Percentiles rank a stretch among this genome's conserved stretches.
Evolutionary conservation across 2,113 vertebrate genomes (phyloP).

Genomic region (Callaeas wilsoni): DNA sequence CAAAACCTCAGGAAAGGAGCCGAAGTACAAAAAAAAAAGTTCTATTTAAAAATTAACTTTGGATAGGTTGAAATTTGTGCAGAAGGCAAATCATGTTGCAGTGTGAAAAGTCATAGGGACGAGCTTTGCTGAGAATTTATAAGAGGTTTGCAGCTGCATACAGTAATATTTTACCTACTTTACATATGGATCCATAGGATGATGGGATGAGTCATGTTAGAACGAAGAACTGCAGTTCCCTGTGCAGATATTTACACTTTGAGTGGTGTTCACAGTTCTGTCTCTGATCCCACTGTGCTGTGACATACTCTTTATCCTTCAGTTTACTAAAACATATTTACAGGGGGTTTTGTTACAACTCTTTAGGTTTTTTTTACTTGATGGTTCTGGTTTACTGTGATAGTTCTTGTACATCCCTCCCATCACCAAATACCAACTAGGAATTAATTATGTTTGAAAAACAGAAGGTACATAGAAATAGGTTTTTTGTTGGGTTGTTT

Average conservation of each 20-base stretch:
- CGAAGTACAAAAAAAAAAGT: not conserved
- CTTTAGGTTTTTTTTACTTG: not conserved
- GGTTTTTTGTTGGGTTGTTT: no score
- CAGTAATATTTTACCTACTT: not conserved
- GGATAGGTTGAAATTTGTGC: not conserved
- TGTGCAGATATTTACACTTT: not conserved
- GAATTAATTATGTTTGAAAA: not conserved
- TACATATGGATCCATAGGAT: not conserved
- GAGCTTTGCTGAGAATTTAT: not conserved
- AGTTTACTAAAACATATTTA: not conserved
- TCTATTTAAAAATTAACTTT: not conserved
- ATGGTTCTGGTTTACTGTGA: not conserved
- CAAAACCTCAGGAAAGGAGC: not conserved
- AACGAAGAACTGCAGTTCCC: not conserved
- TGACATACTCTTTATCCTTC: not conserved
- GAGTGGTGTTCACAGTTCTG: not conserved
- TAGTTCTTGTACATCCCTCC: not conserved
- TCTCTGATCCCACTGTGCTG: not conserved
- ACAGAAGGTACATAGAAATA: not conserved
- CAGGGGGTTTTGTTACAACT: accelerated
- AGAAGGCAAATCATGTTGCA: not conserved
- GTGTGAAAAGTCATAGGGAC: not conserved
- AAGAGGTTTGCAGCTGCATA: not conserved
- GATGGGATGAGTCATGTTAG: not conserved
- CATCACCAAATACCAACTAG: not conserved